phyloP scores from a whole-genome alignment of 2,797 vertebrate genomes.

The Delichon dasypus region DNA sequence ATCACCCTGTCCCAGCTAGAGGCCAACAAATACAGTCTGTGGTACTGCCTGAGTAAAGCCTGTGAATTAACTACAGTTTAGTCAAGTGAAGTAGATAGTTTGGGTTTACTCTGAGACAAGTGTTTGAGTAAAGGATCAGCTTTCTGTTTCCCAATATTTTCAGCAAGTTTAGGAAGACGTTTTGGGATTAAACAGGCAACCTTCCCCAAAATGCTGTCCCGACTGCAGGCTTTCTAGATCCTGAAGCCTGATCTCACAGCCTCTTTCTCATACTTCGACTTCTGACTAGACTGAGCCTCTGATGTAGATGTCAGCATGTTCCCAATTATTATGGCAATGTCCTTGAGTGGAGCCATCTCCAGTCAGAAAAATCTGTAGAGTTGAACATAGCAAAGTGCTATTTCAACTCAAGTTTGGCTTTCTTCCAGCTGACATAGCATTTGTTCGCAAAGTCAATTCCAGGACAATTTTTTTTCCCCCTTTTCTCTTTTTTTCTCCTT shows the following conservation, averaged over 20 bases:
- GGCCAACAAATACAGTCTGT: background rate
- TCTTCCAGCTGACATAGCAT: slow-evolving; percentile 34
- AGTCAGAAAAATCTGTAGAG: background rate
- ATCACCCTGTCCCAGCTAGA: background rate
- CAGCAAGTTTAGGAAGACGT: background rate
- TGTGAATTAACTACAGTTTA: background rate
- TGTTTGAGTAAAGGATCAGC: background rate
- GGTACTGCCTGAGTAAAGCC: background rate
- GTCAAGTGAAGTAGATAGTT: background rate
- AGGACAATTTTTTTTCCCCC: background rate
- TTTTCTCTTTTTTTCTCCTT: background rate
- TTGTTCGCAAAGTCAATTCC: slow-evolving; percentile 31
- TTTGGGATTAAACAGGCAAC: background rate
- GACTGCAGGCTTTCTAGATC: background rate
- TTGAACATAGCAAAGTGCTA: slow-evolving; percentile 5
- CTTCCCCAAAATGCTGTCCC: background rate
- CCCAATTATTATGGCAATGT: background rate
- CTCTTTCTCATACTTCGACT: background rate
- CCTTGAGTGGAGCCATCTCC: background rate
- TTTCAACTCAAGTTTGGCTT: slow-evolving; percentile 14
- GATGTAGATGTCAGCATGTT: slow-evolving; percentile 38
- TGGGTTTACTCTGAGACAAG: background rate
- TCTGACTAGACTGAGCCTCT: background rate
- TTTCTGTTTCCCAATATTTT: background rate
- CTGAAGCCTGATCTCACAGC: background rate